Evolutionary conservation across 1,140 invertebrate genomes (phyloP), one percentile per base, ranked within the genome.

Genomic region (Conopomorpha cramerella): DNA sequence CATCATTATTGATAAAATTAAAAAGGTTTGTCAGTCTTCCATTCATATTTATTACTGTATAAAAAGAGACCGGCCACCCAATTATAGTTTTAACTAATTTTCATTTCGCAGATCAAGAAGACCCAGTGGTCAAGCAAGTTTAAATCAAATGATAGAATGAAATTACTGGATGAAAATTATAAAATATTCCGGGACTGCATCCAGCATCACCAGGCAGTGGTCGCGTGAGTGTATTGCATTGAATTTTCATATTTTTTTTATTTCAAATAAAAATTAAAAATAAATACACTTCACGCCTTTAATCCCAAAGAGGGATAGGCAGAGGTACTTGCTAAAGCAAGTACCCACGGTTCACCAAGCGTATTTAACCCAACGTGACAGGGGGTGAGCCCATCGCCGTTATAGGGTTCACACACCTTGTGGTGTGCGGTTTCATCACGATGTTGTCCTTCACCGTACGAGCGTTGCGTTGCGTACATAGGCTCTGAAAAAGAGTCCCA

Each of bases 1-100:
- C 17, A 62, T 72, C 26, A 52, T 72, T 32, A 60, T 54, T 30
- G 49, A 67, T 16, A 68, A 72, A 48, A 36, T 65, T 18, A 30
- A 55, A 30, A 47, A 54, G 57, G 66, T 64, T 34, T 23, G 25
- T 23, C 19, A 23, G 19, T 23, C 10, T 23, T 23, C 10, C n/a
- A n/a, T 23, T 23, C 10, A 23, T 23, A 23, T 23, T 23, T 4
- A 6, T 23, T 23, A 6, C 10, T 23, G 19, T 23, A 6, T 23
- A 4, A 6, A 23, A 23, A 23, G 4, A 6, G 4, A 23, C 4
- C 10, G 10, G 19, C 4, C 10, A 23, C 19, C 19, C 4, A 6
- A 10, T 23, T 23, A 6, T 6, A 23, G 10, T 6, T 10, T 23
- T 6, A 23, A 6, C 4, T 23, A 23, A 23, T 23, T 6, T 6